Base-by-base conservation (phyloP, 2,797 vertebrate species). In the Pelodytes ibericus region DNA sequence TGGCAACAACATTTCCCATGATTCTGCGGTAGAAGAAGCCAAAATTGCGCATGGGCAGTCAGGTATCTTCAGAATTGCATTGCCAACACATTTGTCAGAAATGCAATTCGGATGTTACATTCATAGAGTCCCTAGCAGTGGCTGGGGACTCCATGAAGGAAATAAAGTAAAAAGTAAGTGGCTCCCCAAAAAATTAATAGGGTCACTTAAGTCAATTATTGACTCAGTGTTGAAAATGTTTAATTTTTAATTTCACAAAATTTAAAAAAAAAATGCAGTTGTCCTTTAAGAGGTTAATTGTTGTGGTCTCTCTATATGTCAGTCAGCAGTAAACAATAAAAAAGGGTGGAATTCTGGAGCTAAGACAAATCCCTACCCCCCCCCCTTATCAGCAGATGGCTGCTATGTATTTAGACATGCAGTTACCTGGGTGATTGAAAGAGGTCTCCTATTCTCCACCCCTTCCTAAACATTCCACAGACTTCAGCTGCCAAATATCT, bases 341-440 rank as follows among this genome's bases (percentile, higher is more conserved):
- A 20, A 9, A 22, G 39, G 24, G 36, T 44, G 24, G 41, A 47
- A 30, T 41, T 49, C 22, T 49, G 27, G 41, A 39, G 20, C 49
- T 51, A 5, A n/a, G 27, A 33, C 44, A 20, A 47, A 47, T 18
- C 56, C 25, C 56, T 58, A 6, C 56, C 26, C 7, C 30, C 66
- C 56, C 26, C 7, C 30, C 66, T 69, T 69, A 69, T 69, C 66
- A 33, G 29, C 29, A 69, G 27, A 69, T 69, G 27, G 66, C 53
- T 70, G 67, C 53, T 70, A 41, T 58, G 58, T 70, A 70, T 58
- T 58, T 70, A 59, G 53, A 33, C 47, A 68, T 22, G 65, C 29
- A 68, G 29, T 68, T 53, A 53, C 65, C 65, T 56, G 29, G 29
- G 47, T 20, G 30, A 53, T 56, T 20, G 29, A 25, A 25, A 10